phyloP scores from a whole-genome alignment of 2,888 invertebrate species.

The Strigamia transsilvanica region DNA sequence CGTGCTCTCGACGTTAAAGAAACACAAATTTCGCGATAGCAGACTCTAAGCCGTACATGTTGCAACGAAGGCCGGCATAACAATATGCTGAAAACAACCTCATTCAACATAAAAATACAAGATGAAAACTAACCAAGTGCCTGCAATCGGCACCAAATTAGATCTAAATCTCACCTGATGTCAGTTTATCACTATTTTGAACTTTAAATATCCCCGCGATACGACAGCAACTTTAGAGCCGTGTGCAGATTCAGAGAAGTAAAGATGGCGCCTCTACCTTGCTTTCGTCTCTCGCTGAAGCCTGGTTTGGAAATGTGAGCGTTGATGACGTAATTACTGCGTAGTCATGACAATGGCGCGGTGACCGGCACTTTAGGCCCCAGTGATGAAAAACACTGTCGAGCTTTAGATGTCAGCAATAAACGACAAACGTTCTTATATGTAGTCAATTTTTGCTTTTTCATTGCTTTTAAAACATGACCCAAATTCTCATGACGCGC shows the following conservation, averaged over 20 bases:
- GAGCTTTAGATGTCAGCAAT: neutral
- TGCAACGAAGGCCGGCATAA: slow-evolving; percentile 24
- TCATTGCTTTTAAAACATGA: slow-evolving; percentile 4
- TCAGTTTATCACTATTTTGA: slow-evolving; percentile 46
- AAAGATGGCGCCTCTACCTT: slow-evolving; percentile 8
- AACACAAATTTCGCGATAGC: neutral
- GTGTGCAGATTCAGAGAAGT: slow-evolving; percentile 51
- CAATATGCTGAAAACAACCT: slow-evolving; percentile 16
- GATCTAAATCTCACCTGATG: slow-evolving; percentile 23
- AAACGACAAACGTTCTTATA: neutral
- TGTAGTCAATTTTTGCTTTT: neutral
- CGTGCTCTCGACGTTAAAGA: neutral
- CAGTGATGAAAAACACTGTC: neutral
- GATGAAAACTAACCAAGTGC: neutral
- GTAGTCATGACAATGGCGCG: neutral
- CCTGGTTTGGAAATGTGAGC: slow-evolving; percentile 18
- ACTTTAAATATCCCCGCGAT: slow-evolving; percentile 56
- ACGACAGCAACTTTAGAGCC: slow-evolving; percentile 53
- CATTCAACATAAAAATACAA: neutral
- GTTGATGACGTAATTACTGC: neutral
- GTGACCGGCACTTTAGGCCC: neutral
- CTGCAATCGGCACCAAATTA: neutral
- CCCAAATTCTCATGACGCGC: neutral
- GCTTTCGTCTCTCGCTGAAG: slow-evolving; percentile 17
- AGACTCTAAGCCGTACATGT: neutral